Percentiles rank a stretch among this genome's conserved stretches.
Evolutionary conservation across 2,888 invertebrate genomes (phyloP).

Genomic region (Melipona bicolor): DNA sequence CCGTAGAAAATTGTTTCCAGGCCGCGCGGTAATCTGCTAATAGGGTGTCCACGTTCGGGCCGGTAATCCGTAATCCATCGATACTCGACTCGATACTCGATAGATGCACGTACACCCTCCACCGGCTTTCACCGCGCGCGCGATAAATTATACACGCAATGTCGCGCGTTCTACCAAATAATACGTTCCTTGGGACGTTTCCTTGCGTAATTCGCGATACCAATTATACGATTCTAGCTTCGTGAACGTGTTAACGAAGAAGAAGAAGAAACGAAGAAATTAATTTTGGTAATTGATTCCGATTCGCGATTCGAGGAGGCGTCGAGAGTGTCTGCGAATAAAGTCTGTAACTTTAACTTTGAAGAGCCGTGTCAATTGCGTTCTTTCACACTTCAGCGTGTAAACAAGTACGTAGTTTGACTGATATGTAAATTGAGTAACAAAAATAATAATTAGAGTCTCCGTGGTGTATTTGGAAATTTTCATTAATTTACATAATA

Average conservation of each 20-base stretch:
- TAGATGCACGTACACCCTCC: constrained; percentile 9
- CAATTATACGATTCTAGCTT: neutral
- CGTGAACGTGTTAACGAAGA: neutral
- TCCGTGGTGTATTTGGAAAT: too few relatives aligned
- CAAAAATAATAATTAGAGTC: too few relatives aligned
- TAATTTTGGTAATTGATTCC: neutral
- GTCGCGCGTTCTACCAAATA: constrained; percentile 21
- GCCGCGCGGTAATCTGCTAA: constrained; percentile 78
- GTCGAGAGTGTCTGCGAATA: neutral
- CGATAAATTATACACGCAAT: constrained; percentile 39
- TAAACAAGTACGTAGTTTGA: neutral
- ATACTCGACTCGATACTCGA: constrained; percentile 44
- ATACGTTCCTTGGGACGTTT: neutral
- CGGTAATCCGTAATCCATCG: constrained; percentile 73
- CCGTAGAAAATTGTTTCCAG: constrained; percentile 76
- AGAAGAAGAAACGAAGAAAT: neutral
- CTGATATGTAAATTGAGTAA: too few relatives aligned
- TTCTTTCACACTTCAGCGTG: neutral
- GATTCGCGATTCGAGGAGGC: too few relatives aligned
- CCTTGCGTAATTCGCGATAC: neutral
- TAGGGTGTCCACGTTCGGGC: constrained; percentile 74
- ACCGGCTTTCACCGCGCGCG: constrained; percentile 10
- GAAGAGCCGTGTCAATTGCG: neutral
- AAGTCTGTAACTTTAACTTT: neutral
- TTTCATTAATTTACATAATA: too few relatives aligned